phyloP scores from a whole-genome alignment of 2,113 vertebrate species.

The Halcyon malimbica region DNA sequence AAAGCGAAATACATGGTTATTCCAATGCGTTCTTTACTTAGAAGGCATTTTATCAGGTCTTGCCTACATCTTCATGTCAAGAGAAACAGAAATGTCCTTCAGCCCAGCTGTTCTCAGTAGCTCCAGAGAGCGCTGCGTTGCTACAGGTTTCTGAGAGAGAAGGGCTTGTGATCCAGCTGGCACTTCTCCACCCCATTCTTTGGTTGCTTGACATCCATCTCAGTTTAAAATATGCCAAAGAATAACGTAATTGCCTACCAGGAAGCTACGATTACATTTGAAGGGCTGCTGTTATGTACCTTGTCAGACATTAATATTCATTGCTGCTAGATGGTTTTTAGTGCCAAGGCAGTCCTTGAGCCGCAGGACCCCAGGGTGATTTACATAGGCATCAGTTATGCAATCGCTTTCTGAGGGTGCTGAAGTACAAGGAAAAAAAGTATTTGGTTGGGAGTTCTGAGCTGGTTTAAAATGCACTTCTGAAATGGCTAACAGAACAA shows the following conservation, averaged over 20 bases:
- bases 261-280: not conserved
- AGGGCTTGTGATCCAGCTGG: not conserved
- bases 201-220: not conserved
- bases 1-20: rapidly evolving
- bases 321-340: not conserved
- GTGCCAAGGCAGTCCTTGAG: conserved; percentile 51
- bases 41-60: not conserved
- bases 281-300: not conserved
- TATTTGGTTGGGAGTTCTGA: not conserved
- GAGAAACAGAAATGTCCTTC: not conserved
- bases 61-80: rapidly evolving
- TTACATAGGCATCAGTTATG: not conserved
- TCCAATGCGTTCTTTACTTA: rapidly evolving
- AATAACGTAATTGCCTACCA: not conserved
- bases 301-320: not conserved
- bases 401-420: not conserved
- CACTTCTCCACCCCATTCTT: not conserved
- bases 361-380: not conserved
- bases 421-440: not conserved
- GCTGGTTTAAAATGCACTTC: conserved; percentile 6
- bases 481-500: conserved; percentile 74
- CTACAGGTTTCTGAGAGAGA: not conserved
- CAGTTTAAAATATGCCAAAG: not conserved
- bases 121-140: rapidly evolving
- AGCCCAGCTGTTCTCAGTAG: not conserved